Conservation (phyloP, 2,113 vertebrate genomes). For the Puffinus mauretanicus region DNA sequence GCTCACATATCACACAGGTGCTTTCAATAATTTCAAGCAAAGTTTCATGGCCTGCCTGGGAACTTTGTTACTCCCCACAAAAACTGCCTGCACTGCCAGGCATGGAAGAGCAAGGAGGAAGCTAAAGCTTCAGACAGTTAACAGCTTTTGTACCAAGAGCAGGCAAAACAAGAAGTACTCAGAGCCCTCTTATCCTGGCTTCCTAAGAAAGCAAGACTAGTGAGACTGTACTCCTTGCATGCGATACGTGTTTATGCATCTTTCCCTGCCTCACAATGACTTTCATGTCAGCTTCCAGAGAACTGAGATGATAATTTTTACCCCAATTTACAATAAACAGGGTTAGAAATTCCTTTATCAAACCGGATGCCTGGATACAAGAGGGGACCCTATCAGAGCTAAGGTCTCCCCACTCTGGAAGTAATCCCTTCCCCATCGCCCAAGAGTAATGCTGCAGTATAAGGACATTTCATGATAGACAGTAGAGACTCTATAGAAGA, state of each 20-base stretch:
- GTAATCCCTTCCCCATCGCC: neutral
- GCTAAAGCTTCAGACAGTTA: neutral
- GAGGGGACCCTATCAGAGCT: neutral
- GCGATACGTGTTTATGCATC: neutral
- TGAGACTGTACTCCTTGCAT: neutral
- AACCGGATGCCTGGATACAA: neutral
- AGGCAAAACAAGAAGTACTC: neutral
- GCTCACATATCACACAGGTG: neutral
- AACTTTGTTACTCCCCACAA: neutral
- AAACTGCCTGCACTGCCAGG: neutral
- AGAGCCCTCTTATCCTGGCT: neutral
- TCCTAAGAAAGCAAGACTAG: neutral
- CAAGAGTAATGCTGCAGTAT: neutral
- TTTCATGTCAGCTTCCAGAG: neutral
- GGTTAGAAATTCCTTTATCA: neutral
- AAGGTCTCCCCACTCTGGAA: neutral
- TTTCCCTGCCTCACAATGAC: neutral
- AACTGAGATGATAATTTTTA: neutral
- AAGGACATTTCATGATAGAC: neutral
- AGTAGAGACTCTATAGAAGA: neutral
- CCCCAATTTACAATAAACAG: neutral
- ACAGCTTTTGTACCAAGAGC: neutral
- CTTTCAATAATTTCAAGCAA: neutral
- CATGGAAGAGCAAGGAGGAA: neutral
- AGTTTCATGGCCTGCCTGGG: neutral